Percentiles rank a stretch among this genome's conserved stretches.
Evolutionary conservation across 2,888 invertebrate species (phyloP).

Genomic region (Pomacea canaliculata): DNA sequence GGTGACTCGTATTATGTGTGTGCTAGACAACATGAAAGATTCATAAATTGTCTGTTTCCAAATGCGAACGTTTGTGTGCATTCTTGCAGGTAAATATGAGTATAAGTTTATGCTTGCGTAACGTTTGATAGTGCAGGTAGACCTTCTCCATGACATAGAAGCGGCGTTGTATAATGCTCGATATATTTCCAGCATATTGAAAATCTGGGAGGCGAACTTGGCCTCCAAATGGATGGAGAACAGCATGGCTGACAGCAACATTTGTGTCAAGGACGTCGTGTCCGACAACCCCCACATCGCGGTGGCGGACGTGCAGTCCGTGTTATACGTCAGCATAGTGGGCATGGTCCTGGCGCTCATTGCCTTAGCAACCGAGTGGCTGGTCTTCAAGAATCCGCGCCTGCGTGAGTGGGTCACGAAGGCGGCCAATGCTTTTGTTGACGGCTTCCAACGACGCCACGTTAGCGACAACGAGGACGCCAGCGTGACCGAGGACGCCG

Average conservation of each 20-base stretch:
- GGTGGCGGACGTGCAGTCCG: conserved; percentile 46
- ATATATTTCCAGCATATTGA: conserved; percentile 38
- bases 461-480: no score
- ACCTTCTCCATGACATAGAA: no score
- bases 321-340: conserved; percentile 40
- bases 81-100: no score
- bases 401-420: background rate
- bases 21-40: no score
- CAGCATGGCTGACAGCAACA: conserved; percentile 42
- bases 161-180: background rate
- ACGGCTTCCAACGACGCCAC: background rate
- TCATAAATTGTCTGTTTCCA: no score
- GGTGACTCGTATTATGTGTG: no score
- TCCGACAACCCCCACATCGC: conserved; percentile 40
- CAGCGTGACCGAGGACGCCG: no score
- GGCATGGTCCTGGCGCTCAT: conserved; percentile 34
- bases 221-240: conserved; percentile 44
- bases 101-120: no score
- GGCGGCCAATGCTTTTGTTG: background rate
- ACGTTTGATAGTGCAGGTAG: no score
- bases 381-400: background rate
- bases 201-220: conserved; percentile 41
- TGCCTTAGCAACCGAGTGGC: conserved; percentile 12
- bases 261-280: conserved; percentile 35
- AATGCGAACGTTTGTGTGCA: no score